A percentile compares a stretch with the other conserved stretches of the same genome.
Conservation (phyloP, 2,888 invertebrate genomes). For the Leptinotarsa haldemani region DNA sequence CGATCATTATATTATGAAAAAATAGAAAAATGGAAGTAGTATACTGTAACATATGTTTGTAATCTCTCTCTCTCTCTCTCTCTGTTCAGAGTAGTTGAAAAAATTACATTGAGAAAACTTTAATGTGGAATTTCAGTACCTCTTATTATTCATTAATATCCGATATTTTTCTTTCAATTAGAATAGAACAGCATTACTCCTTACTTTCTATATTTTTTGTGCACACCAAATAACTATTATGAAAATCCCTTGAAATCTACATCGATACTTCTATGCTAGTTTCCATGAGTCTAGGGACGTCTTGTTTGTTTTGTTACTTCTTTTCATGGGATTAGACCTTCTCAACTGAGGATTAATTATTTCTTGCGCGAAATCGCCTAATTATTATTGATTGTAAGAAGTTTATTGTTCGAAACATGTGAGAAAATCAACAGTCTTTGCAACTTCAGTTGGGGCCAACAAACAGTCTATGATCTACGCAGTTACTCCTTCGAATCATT, state of each 20-base stretch:
- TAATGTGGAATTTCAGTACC: no score
- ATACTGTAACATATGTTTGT: no score
- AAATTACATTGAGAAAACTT: no score
- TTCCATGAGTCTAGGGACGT: neutral
- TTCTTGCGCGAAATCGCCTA: neutral
- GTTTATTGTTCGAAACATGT: neutral
- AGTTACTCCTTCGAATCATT: neutral
- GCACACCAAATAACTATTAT: neutral
- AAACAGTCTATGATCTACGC: neutral
- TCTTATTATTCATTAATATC: no score
- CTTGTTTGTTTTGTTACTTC: neutral
- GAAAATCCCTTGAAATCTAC: neutral
- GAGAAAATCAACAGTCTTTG: neutral
- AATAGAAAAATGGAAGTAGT: no score
- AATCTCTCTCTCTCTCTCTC: no score
- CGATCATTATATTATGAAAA: no score
- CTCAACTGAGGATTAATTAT: neutral
- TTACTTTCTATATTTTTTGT: neutral
- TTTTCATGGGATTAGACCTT: constrained; percentile 2
- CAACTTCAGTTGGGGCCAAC: neutral
- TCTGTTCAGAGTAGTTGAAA: no score
- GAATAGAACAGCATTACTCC: no score
- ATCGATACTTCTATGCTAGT: neutral
- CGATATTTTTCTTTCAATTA: no score
- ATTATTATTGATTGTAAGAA: neutral